Conservation (phyloP, 1,140 invertebrate species). For the Zeugodacus cucurbitae region DNA sequence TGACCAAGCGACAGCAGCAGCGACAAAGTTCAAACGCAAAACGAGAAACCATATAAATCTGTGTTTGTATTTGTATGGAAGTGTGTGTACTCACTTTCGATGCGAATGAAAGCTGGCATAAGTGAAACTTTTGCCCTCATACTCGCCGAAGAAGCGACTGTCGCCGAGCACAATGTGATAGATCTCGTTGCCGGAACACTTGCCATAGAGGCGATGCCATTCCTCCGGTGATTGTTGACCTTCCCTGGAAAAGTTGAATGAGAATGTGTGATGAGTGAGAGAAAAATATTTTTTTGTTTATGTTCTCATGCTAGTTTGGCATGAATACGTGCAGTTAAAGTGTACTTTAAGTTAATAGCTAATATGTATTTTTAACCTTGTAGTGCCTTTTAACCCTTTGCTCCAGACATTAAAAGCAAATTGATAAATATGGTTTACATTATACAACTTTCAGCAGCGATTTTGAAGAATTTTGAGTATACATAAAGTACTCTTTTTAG, state of each 20-base stretch:
- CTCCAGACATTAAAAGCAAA: too few relatives aligned
- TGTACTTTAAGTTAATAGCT: neutral
- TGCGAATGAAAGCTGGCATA: conserved; percentile 99
- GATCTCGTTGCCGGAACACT: conserved; percentile 98
- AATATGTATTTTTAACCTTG: neutral
- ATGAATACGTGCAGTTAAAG: neutral
- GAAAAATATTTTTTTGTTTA: neutral
- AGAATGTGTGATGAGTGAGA: conserved; percentile 36
- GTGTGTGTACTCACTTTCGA: conserved; percentile 81
- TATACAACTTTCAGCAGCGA: too few relatives aligned
- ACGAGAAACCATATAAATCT: neutral
- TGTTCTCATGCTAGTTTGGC: neutral
- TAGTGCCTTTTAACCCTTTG: too few relatives aligned
- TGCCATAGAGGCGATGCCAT: conserved; percentile 96
- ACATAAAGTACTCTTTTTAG: too few relatives aligned
- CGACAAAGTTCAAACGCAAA: neutral
- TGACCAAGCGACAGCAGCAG: neutral
- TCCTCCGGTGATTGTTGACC: conserved; percentile 96
- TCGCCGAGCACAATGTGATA: conserved; percentile 96
- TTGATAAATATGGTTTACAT: too few relatives aligned
- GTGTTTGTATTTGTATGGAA: too few relatives aligned
- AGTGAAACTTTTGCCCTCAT: conserved; percentile 98
- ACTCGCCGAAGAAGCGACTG: conserved; percentile 97
- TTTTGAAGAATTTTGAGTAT: too few relatives aligned
- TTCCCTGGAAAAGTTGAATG: conserved; percentile 75